phyloP scores from a whole-genome alignment of 1,140 invertebrate species.

The Trialeurodes vaporariorum region DNA sequence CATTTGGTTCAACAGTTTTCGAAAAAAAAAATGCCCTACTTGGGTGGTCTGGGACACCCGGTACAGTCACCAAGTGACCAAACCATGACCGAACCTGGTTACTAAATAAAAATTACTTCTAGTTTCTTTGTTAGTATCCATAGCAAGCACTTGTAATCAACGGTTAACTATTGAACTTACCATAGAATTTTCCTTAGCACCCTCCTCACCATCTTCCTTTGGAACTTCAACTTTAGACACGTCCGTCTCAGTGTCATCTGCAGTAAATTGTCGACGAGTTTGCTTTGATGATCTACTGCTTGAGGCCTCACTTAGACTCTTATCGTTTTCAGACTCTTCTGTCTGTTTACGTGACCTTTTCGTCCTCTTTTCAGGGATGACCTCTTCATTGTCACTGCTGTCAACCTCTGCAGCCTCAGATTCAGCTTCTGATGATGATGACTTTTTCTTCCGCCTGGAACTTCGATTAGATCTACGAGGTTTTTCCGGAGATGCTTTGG shows the following conservation, averaged over 20 bases:
- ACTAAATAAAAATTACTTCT: no score
- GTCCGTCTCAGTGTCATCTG: not conserved
- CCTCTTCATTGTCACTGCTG: not conserved
- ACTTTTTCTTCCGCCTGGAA: not conserved
- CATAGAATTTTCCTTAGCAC: not conserved
- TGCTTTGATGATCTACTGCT: not conserved
- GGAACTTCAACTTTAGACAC: not conserved
- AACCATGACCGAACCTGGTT: no score
- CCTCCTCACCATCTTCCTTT: not conserved
- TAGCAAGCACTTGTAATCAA: no score
- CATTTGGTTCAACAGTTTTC: no score
- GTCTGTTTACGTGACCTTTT: not conserved
- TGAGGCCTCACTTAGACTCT: no score
- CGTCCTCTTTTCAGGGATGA: not conserved
- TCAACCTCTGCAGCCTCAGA: not conserved
- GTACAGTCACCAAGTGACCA: no score
- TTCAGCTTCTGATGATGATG: not conserved
- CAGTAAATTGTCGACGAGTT: not conserved
- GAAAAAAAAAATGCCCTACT: no score
- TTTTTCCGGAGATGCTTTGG: not conserved
- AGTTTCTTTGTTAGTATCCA: no score
- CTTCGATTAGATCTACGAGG: not conserved
- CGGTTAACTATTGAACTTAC: not conserved
- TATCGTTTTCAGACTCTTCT: not conserved
- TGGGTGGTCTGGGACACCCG: no score